Percentiles rank a stretch among this genome's conserved stretches.
phyloP scores from a whole-genome alignment of 2,797 vertebrate genomes.

The Chromobotia macracanthus region DNA sequence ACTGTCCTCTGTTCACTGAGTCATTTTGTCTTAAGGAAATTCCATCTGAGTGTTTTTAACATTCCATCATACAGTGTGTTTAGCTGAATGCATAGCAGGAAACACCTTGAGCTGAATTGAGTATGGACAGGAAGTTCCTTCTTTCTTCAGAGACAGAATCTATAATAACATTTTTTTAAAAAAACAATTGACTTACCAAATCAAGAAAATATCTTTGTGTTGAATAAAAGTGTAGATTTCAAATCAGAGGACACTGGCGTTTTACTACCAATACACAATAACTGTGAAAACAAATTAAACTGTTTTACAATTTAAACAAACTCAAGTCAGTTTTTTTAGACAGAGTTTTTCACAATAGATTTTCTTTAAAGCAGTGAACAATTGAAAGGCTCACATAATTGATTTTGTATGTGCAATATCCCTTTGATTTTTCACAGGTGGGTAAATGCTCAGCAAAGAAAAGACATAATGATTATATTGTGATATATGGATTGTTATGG shows the following conservation, averaged over 20 bases:
- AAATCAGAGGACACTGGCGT: too few relatives aligned
- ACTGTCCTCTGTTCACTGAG: background rate
- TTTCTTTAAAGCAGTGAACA: too few relatives aligned
- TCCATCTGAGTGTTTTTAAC: background rate
- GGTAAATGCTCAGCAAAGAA: too few relatives aligned
- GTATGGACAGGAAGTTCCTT: constrained; percentile 10
- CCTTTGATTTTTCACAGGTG: too few relatives aligned
- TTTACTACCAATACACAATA: background rate
- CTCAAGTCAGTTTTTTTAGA: too few relatives aligned
- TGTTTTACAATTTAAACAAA: too few relatives aligned
- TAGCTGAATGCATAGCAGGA: constrained; percentile 18
- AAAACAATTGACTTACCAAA: background rate
- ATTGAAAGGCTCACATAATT: background rate
- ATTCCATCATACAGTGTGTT: background rate
- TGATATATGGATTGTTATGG: too few relatives aligned
- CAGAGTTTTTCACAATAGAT: too few relatives aligned
- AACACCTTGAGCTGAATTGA: background rate
- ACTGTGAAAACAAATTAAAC: background rate
- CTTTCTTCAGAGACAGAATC: background rate
- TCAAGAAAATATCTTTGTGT: background rate
- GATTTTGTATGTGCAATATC: too few relatives aligned
- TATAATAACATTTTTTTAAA: background rate
- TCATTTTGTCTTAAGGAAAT: constrained; percentile 20
- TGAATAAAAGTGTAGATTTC: background rate
- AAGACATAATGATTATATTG: too few relatives aligned